Conservation (phyloP, 2,797 vertebrate species). For the Craterocephalus amniculus region DNA sequence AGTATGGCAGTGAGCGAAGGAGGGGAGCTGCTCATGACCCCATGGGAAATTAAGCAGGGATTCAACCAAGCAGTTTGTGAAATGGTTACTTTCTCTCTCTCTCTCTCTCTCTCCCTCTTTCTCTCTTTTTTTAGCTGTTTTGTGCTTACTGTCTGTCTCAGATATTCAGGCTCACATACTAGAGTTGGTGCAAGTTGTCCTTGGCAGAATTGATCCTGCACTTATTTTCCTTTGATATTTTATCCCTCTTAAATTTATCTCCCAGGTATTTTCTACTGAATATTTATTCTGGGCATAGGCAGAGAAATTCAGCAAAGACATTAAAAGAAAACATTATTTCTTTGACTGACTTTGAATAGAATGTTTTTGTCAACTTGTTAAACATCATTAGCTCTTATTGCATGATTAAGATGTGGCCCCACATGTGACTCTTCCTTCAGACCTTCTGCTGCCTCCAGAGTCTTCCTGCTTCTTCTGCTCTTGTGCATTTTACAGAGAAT, state of each 20-base stretch:
- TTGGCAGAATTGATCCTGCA: conserved; percentile 14
- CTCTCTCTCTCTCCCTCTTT: neutral
- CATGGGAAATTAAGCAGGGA: conserved; percentile 77
- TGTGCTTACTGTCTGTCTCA: conserved; percentile 9
- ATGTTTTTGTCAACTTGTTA: conserved; percentile 11
- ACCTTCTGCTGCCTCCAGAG: conserved; percentile 21
- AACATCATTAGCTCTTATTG: conserved; percentile 35
- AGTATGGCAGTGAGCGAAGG: conserved; percentile 41
- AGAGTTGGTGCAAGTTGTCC: conserved; percentile 11
- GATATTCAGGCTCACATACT: neutral
- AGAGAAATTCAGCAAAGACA: conserved; percentile 5
- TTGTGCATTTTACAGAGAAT: conserved; percentile 42
- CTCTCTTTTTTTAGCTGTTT: conserved; percentile 12
- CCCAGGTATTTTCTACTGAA: neutral
- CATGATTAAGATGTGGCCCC: conserved; percentile 22
- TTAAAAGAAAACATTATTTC: conserved; percentile 41
- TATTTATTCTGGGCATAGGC: conserved; percentile 3
- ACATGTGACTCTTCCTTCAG: conserved; percentile 33
- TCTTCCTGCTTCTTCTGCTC: conserved; percentile 22
- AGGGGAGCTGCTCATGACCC: conserved; percentile 60
- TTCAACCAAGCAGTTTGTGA: conserved; percentile 73
- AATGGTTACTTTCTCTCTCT: conserved; percentile 45
- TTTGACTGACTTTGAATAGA: conserved; percentile 34
- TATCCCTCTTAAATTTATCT: neutral
- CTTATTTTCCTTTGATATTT: conserved; percentile 14